A percentile compares a stretch with the other conserved stretches of the same genome.
These are phyloP conservation scores for Anolis carolinensis DNA, from an alignment of 2,113 vertebrate species.

Conservation along the genomic window DNA sequence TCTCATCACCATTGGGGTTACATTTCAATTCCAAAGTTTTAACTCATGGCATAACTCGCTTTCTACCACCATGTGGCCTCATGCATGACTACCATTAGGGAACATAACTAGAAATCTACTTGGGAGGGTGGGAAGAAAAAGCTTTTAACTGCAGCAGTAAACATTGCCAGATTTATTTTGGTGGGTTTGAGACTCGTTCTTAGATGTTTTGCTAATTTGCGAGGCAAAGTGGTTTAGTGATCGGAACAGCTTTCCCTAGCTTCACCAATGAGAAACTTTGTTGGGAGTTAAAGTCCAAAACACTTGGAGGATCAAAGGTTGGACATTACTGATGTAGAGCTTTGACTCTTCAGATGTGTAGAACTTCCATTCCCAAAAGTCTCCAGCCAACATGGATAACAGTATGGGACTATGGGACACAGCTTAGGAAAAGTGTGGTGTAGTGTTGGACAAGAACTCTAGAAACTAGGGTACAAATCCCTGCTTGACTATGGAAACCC, in stretches of 20 bases:
- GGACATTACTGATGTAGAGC: too few species aligned
- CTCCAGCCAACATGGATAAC: not conserved
- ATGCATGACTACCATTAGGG: not conserved
- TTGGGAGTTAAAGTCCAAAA: not conserved
- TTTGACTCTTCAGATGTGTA: not conserved
- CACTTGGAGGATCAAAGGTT: not conserved
- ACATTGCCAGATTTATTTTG: not conserved
- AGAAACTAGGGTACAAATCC: too few species aligned
- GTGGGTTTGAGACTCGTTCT: not conserved
- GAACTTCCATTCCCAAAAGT: not conserved
- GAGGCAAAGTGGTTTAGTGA: not conserved
- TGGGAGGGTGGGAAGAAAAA: not conserved
- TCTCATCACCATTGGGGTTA: not conserved
- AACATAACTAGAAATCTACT: accelerated
- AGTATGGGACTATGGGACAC: too few species aligned
- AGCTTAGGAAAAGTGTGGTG: too few species aligned
- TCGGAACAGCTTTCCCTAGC: not conserved
- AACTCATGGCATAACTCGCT: not conserved
- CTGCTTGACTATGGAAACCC: too few species aligned
- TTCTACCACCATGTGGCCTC: not conserved
- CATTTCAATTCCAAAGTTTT: not conserved
- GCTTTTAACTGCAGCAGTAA: not conserved
- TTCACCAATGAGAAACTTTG: not conserved
- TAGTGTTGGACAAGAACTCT: too few species aligned
- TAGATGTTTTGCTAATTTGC: not conserved